These are phyloP conservation scores for Nipponia nippon DNA, from an alignment of 2,113 vertebrate species.

Conservation along the genomic window DNA sequence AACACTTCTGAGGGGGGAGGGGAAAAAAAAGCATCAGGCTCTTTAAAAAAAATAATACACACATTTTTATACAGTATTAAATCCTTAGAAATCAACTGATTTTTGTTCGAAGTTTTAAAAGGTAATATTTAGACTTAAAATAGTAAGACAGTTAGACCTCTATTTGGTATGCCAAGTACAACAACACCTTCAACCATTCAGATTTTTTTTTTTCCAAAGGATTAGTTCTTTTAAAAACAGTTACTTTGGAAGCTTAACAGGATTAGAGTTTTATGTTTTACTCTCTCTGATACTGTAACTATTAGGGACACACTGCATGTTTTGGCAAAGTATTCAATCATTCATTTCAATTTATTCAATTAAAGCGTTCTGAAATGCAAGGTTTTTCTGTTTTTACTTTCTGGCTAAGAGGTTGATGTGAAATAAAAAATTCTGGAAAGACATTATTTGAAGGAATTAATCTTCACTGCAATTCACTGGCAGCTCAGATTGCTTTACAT, in stretches of 20 bases:
- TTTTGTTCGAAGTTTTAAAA: not conserved
- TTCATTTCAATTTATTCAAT: not conserved
- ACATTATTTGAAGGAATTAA: not conserved
- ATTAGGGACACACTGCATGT: not conserved
- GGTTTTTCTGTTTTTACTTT: not conserved
- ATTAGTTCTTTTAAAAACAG: not conserved
- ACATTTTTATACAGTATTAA: not conserved
- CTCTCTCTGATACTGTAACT: not conserved
- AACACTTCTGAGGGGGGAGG: not conserved
- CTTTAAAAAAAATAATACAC: not conserved
- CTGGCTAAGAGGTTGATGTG: not conserved
- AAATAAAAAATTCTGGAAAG: not conserved
- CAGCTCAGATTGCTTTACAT: not conserved
- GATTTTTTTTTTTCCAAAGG: not conserved
- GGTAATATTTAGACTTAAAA: not conserved
- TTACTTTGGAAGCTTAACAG: not conserved
- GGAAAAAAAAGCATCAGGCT: not conserved
- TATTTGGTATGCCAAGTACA: not conserved
- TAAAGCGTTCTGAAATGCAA: not conserved
- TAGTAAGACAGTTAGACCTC: not conserved
- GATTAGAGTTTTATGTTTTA: not conserved
- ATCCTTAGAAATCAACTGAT: not conserved
- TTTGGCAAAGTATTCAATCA: not conserved
- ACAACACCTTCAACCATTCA: not conserved
- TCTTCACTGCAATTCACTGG: not conserved